A percentile compares a stretch with the other conserved stretches of the same genome.
Evolutionary conservation across 2,888 invertebrate species (phyloP).

Genomic region (Chesias legatella): DNA sequence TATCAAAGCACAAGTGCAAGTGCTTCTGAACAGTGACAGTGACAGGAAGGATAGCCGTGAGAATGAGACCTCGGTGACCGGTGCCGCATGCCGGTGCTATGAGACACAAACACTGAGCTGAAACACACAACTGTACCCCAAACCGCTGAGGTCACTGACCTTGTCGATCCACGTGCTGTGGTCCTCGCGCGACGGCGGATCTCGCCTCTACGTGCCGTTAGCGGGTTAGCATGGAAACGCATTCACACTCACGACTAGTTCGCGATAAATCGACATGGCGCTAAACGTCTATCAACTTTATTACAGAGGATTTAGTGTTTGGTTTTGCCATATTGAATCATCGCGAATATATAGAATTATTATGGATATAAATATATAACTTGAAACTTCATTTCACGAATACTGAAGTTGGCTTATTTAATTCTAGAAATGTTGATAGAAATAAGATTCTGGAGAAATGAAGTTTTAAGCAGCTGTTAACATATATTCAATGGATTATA

Average conservation of each 20-base stretch:
- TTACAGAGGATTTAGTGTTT: conserved; percentile 11
- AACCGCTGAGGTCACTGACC: conserved; percentile 78
- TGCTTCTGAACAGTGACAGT: conserved; percentile 24
- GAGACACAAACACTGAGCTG: conserved; percentile 22
- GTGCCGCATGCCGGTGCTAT: conserved; percentile 23
- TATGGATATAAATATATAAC: conserved; percentile 18
- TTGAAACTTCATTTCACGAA: conserved; percentile 19
- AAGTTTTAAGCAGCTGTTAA: conserved; percentile 7
- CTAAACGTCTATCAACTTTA: conserved; percentile 12
- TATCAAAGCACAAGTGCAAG: conserved; percentile 29
- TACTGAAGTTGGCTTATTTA: not conserved
- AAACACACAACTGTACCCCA: conserved; percentile 32
- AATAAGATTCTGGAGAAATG: conserved; percentile 3
- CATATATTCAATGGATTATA: not conserved
- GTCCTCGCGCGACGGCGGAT: conserved; percentile 69
- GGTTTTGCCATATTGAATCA: conserved; percentile 29
- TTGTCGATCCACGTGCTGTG: conserved; percentile 93
- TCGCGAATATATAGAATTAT: conserved; percentile 16
- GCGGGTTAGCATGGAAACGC: conserved; percentile 80
- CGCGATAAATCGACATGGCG: conserved; percentile 35
- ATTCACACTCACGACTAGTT: conserved; percentile 66
- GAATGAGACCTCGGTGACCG: conserved; percentile 22
- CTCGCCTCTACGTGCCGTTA: conserved; percentile 77
- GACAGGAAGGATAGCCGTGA: conserved; percentile 17
- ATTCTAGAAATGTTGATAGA: too few relatives aligned